A percentile compares a stretch with the other conserved stretches of the same genome.
Conservation (phyloP, 2,888 invertebrate genomes). For the Caenorhabditis wallacei region DNA sequence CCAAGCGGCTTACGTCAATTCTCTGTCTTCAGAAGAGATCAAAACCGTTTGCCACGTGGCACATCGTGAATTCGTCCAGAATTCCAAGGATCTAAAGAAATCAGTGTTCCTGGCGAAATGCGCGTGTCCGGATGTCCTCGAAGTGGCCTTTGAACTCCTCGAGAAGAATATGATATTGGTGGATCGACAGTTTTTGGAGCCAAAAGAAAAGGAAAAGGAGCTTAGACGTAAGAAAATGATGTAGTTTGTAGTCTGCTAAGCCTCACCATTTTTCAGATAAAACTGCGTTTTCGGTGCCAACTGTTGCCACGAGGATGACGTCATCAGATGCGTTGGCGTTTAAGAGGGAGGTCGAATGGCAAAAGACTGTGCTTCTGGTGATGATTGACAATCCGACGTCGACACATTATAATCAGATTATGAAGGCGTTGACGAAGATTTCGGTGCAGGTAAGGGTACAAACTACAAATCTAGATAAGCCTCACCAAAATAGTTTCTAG, state of each 20-base stretch:
- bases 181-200: slow-evolving; percentile 28
- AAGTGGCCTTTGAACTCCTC: slow-evolving; percentile 21
- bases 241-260: not conserved
- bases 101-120: slow-evolving; percentile 43
- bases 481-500: not conserved
- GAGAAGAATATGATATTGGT: slow-evolving; percentile 7
- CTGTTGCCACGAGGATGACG: slow-evolving; percentile 32
- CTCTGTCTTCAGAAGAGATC: slow-evolving; percentile 7
- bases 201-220: slow-evolving; percentile 40
- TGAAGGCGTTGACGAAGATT: slow-evolving; percentile 21
- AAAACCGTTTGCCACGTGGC: slow-evolving; percentile 7
- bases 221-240: slow-evolving; percentile 25
- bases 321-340: not conserved
- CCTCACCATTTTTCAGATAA: slow-evolving; percentile 25
- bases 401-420: slow-evolving; percentile 5
- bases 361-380: slow-evolving; percentile 29
- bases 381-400: slow-evolving; percentile 37
- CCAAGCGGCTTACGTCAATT: slow-evolving; percentile 1
- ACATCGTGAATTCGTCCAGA: not conserved
- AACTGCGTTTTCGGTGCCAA: slow-evolving; percentile 18
- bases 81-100: slow-evolving; percentile 3
- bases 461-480: not conserved
- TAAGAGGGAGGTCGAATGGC: slow-evolving; percentile 23
- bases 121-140: slow-evolving; percentile 10
- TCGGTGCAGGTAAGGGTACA: slow-evolving; percentile 20